These are phyloP conservation scores for Grus americana DNA, from an alignment of 2,113 vertebrate genomes.

Conservation along the genomic window DNA sequence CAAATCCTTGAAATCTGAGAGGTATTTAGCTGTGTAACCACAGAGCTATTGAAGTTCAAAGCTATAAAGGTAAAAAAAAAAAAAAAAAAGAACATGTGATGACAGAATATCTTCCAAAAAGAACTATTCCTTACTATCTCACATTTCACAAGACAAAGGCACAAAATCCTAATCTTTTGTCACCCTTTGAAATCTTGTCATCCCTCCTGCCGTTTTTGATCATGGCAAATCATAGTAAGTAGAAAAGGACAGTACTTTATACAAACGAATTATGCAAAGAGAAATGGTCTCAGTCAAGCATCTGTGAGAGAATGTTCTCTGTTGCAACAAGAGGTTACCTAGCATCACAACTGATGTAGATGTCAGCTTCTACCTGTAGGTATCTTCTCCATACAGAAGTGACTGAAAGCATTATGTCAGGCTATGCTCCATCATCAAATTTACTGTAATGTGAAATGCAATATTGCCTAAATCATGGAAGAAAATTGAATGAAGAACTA, in stretches of 20 bases:
- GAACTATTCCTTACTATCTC: neutral
- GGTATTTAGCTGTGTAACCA: neutral
- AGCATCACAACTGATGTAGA: neutral
- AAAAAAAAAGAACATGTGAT: neutral
- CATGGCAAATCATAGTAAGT: neutral
- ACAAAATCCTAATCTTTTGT: neutral
- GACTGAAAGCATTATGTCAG: neutral
- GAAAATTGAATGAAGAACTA: neutral
- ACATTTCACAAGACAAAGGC: neutral
- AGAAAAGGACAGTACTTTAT: neutral
- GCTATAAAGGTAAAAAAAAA: neutral
- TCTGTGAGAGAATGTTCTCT: neutral
- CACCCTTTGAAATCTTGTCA: neutral
- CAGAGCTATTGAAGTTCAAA: neutral
- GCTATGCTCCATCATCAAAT: neutral
- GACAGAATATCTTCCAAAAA: neutral
- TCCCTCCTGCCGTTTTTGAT: neutral
- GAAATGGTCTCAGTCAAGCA: neutral
- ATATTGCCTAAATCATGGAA: neutral
- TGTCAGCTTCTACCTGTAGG: neutral
- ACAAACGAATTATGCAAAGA: neutral
- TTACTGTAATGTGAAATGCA: neutral
- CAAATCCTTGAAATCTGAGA: conserved; percentile 13
- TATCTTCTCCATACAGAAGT: neutral
- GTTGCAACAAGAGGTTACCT: neutral